Evolutionary conservation across 2,888 invertebrate genomes (phyloP), one percentile per base, ranked within the genome.

Genomic region (Patella depressa): DNA sequence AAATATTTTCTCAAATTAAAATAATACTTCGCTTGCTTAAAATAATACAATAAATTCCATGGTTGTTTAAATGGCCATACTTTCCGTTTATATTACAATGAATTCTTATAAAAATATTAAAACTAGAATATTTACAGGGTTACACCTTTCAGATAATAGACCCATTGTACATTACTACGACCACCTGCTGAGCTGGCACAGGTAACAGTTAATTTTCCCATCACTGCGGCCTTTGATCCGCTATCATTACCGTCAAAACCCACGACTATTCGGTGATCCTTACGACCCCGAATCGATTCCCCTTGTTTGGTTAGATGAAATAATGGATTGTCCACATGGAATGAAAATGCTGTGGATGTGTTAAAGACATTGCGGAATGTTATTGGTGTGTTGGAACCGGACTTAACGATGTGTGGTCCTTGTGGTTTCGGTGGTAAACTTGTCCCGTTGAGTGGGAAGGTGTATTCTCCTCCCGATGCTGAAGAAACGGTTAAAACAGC

Each of bases 341-440:
- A 92, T 24, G 86, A 86, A 84, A 93, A 93, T 14, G 87, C 87
- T 54, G 90, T 90, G 9, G 90, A 86, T 59, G 89, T 88, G 9
- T 86, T 84, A 83, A 93, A 93, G 9, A 93, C 91, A 84, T 93
- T 93, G 77, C 91, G 88, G 88, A 93, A 93, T n/a, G 89, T 88
- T 81, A 93, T 91, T 11, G 88, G 81, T 0, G 89, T 87, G 17
- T 88, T 90, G 3, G 86, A 85, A 14, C 92, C 92, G 12, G 91
- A 87, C 81, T 90, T 92, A 45, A 93, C 86, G 9, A 86, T 85
- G 82, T 90, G 92, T 0, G 93, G 93, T 45, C 93, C 93, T 87
- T 93, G 93, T 15, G 93, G 93, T 84, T 92, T 93, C 12, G 93
- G 93, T n/a, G 88, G 83, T 24, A 88, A 84, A 82, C 93, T 92